Base-by-base conservation (phyloP, 2,113 vertebrate genomes). In the Anarrhichthys ocellatus region DNA sequence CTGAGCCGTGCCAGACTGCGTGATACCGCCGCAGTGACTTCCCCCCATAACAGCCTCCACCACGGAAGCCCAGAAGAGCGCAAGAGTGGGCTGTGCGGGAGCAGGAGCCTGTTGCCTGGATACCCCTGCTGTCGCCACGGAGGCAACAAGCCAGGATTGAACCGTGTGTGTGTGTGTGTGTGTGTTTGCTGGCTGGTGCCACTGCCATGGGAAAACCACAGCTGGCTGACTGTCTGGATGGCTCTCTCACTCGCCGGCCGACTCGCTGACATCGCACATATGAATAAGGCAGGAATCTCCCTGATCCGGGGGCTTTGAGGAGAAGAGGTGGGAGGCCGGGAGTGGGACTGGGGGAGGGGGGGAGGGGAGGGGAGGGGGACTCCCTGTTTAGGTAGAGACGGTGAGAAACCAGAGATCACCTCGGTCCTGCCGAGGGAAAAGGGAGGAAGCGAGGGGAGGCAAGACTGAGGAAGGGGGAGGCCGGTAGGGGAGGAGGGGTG, bases 31-130 rank as follows among this genome's bases (percentile, higher is more conserved):
- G 36, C 18, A 5, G 76, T 74, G 63, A 75, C 81, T 83, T 71
- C 68, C 80, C 50, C 52, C 17, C 54, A 11, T 7, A 34, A 24
- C 83, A 82, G 58, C 77, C 81, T 80, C 74, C 59, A 32, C 86
- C 79, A 75, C 79, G 72, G 48, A 73, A 87, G 79, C 62, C 42
- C 71, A 40, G 81, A 76, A 11, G 74, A 75, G 71, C 8, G 34
- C 42, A 50, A 15, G 50, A 80, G 72, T 48, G 13, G 63, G 54
- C 70, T 83, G 74, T 64, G 68, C 75, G 34, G 78, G 29, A 83
- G 59, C 80, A 61, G 69, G 85, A 90, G 86, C 91, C 93, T 93
- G 93, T 94, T 94, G 93, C 93, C 92, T 93, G 91, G 93, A 93
- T 87, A 94, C 92, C 87, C 66, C 63, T 44, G 73, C 78, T 73